phyloP scores from a whole-genome alignment of 2,113 vertebrate species.

The Chionomys nivalis region DNA sequence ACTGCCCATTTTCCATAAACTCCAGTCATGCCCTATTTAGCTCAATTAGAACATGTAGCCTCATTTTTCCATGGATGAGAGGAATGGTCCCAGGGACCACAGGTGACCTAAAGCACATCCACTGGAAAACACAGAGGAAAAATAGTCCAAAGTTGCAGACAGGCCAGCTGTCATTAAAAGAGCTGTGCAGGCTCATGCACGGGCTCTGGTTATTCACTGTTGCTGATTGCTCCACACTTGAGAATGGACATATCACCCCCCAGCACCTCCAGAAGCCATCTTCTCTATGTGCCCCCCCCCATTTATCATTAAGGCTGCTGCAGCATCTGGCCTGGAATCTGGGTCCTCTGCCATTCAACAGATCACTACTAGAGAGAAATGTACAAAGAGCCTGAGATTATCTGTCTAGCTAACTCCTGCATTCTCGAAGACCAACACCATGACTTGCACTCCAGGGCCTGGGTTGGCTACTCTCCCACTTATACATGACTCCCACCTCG shows the following conservation, averaged over 20 bases:
- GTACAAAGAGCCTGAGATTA: neutral
- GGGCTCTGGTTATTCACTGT: neutral
- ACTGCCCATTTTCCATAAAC: slow-evolving; percentile 65
- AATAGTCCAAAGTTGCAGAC: slow-evolving; percentile 22
- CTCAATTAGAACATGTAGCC: slow-evolving; percentile 66
- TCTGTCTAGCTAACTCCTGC: neutral
- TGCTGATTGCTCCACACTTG: neutral
- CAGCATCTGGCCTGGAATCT: slow-evolving; percentile 26
- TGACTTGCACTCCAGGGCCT: neutral
- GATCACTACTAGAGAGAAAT: neutral
- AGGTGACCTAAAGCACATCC: slow-evolving; percentile 54
- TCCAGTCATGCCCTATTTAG: slow-evolving; percentile 62
- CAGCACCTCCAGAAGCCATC: neutral
- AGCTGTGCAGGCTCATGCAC: neutral
- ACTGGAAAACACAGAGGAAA: slow-evolving; percentile 1
- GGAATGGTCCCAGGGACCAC: slow-evolving; percentile 40
- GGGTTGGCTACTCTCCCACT: neutral
- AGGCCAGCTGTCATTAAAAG: slow-evolving; percentile 3
- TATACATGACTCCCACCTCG: neutral
- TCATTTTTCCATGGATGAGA: slow-evolving; percentile 67
- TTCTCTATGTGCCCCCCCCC: neutral
- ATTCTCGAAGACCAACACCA: neutral
- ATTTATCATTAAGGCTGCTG: neutral
- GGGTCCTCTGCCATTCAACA: neutral
- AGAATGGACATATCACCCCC: neutral